These are phyloP conservation scores for Tachina fera DNA, from an alignment of 2,888 invertebrate species.

Conservation along the genomic window DNA sequence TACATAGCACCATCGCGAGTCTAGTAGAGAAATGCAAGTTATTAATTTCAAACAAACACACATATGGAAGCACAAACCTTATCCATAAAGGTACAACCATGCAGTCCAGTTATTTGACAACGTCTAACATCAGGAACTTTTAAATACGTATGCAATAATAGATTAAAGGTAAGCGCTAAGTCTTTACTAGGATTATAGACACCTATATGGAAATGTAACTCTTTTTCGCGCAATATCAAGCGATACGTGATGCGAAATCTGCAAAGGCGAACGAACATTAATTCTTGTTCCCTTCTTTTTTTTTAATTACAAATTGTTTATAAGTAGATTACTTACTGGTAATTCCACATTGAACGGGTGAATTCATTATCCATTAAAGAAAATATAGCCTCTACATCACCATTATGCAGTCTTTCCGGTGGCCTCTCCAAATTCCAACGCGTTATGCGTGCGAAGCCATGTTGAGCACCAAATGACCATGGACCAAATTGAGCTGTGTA, in stretches of 20 bases:
- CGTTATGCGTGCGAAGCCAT: constrained; percentile 96
- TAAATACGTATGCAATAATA: constrained; percentile 97
- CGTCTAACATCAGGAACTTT: constrained; percentile 96
- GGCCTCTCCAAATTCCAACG: constrained; percentile 95
- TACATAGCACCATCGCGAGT: constrained; percentile 93
- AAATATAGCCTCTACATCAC: constrained; percentile 96
- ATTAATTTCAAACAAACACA: background rate
- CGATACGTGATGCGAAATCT: constrained; percentile 97
- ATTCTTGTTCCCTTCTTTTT: background rate
- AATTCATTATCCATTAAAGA: constrained; percentile 96
- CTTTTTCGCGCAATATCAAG: constrained; percentile 94
- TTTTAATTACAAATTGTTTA: background rate
- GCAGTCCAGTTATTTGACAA: constrained; percentile 95
- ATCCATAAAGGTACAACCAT: constrained; percentile 95
- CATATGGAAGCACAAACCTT: constrained; percentile 85
- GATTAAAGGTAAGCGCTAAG: constrained; percentile 94
- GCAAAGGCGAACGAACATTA: background rate
- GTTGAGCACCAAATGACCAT: constrained; percentile 97
- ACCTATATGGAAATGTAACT: constrained; percentile 95
- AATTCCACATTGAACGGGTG: constrained; percentile 97
- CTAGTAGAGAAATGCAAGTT: constrained; percentile 83
- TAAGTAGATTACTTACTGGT: constrained; percentile 87
- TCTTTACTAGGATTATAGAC: constrained; percentile 97
- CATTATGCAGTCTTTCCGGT: constrained; percentile 93
- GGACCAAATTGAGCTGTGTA: constrained; percentile 94